Evolutionary conservation across 2,797 vertebrate genomes (phyloP).

Genomic region (Oophaga sylvatica): DNA sequence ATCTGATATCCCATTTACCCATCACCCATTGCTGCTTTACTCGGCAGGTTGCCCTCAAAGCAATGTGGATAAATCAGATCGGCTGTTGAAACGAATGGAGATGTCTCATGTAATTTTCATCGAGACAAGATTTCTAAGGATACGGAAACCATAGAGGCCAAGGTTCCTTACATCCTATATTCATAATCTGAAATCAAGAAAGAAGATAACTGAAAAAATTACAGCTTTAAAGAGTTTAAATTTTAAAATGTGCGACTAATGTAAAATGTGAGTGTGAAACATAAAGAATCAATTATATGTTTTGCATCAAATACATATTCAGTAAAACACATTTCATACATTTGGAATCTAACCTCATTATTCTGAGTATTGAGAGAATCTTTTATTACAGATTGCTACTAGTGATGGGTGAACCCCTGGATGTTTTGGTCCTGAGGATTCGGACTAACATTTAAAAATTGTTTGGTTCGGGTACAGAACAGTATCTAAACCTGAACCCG

Average conservation of each 20-base stretch:
- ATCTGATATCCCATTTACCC: slow-evolving; percentile 49
- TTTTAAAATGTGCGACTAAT: neutral
- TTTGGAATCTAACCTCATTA: too few species aligned
- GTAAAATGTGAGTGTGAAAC: neutral
- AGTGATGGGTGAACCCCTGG: too few species aligned
- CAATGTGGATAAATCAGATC: slow-evolving; percentile 53
- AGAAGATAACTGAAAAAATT: neutral
- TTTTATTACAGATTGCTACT: neutral
- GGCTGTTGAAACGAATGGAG: slow-evolving; percentile 38
- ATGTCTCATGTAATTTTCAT: slow-evolving; percentile 50
- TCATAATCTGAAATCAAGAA: slow-evolving; percentile 5
- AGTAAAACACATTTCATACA: too few species aligned
- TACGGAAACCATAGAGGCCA: slow-evolving; percentile 39
- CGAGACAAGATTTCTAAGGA: slow-evolving; percentile 44
- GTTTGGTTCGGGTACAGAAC: too few species aligned
- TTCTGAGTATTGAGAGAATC: neutral
- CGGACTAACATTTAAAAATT: too few species aligned
- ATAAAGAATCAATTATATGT: neutral
- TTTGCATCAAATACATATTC: neutral
- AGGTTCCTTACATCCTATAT: slow-evolving; percentile 10
- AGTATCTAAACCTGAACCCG: too few species aligned
- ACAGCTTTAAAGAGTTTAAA: neutral
- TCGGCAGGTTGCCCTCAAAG: slow-evolving; percentile 49
- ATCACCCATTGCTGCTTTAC: slow-evolving; percentile 48
- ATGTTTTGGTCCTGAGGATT: too few species aligned